Evolutionary conservation across 1,140 invertebrate genomes (phyloP), one percentile per base, ranked within the genome.

Genomic region (Arctopsyche grandis): DNA sequence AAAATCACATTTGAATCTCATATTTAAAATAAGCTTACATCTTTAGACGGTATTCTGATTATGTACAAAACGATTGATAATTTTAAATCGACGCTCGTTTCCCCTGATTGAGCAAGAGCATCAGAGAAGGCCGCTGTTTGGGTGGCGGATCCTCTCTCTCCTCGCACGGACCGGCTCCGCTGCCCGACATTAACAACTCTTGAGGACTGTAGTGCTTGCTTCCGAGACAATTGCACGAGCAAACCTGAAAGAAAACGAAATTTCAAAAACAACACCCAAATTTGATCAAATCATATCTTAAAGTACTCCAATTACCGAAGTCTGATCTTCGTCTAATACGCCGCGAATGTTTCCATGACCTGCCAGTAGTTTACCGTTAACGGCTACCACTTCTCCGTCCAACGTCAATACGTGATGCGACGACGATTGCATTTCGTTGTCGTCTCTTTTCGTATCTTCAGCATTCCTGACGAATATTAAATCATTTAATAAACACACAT

Each of bases 371-470:
- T 92, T 93, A 0, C 91, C 93, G 83, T 91, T 93, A 19, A 92
- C 91, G 26, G 90, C 91, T 84, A 96, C 91, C 9, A 95, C 91
- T 84, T 96, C 95, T n/a, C 94, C 95, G 73, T 96, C 95, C 7
- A 96, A 83, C 0, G 93, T 93, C 1, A 95, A 87, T 10, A 95
- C 93, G 77, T 93, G 91, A 78, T 94, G 92, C 0, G 94, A 93
- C 0, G 91, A 90, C 0, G 90, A 88, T 81, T 94, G 92, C 16
- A 96, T 89, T 83, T 95, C 94, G 75, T 94, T 94, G 84, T 98
- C 96, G 26, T 97, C 95, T 10, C 94, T 88, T 76, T 94, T 91
- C 71, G 95, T 94, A 84, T 97, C 96, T 84, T 96, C 95, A 0
- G 95, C 96, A 86, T 97, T 96, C 91, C 92, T 93, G 80, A 78